These are phyloP conservation scores for Leptocoma aspasia DNA, from an alignment of 2,113 vertebrate genomes.

Conservation along the genomic window DNA sequence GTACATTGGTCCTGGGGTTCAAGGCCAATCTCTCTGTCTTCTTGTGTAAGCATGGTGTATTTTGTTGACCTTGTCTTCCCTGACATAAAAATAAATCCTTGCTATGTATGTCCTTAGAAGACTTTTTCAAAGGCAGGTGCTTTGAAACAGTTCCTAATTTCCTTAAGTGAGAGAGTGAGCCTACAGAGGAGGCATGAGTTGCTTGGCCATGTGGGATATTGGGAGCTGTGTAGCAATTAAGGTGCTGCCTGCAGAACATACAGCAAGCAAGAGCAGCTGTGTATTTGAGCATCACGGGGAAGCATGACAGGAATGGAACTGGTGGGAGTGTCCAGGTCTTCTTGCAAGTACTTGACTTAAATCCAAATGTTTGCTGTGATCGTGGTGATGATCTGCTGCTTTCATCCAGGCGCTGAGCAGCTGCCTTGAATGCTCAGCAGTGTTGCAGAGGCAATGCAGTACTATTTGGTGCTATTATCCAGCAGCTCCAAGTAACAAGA, in stretches of 20 bases:
- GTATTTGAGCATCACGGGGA: neutral
- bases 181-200: neutral
- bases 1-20: neutral
- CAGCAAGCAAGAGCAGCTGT: neutral
- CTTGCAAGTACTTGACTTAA: neutral
- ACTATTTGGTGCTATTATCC: rapidly evolving
- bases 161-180: neutral
- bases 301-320: neutral
- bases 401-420: neutral
- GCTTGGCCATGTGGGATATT: neutral
- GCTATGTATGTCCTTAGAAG: neutral
- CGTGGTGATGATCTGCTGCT: neutral
- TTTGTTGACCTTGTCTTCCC: neutral
- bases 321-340: neutral
- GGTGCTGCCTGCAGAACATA: neutral
- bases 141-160: neutral
- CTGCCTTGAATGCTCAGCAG: neutral
- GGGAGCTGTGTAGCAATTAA: neutral
- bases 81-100: neutral
- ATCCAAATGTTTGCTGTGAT: neutral
- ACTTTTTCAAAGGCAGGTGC: neutral
- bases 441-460: neutral
- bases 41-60: neutral
- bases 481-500: neutral
- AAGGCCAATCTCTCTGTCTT: neutral